These are phyloP conservation scores for Salvelinus namaycush DNA, from an alignment of 2,113 vertebrate species.

Conservation along the genomic window DNA sequence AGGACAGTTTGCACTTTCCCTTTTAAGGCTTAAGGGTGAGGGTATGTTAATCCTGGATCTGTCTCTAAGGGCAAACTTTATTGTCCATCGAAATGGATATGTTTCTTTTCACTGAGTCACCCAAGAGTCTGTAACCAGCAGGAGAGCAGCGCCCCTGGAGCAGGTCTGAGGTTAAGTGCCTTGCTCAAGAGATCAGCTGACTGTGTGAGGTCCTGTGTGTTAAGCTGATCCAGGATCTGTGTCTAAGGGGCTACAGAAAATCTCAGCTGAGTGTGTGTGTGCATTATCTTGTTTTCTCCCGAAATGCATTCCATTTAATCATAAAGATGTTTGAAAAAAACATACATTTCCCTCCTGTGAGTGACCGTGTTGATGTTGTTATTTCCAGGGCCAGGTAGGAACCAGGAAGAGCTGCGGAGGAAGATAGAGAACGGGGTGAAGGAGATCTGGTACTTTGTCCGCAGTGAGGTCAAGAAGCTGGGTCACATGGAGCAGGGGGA, in stretches of 20 bases:
- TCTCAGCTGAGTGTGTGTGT: slow-evolving; percentile 4
- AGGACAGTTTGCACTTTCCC: no score
- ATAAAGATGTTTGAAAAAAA: background rate
- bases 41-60: no score
- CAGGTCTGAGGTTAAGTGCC: no score
- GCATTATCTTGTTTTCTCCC: background rate
- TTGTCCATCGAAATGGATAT: no score
- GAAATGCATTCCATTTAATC: background rate
- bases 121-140: no score
- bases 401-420: slow-evolving; percentile 84
- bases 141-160: no score
- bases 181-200: no score
- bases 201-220: background rate
- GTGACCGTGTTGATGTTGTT: background rate
- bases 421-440: slow-evolving; percentile 86
- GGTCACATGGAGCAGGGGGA: slow-evolving; percentile 77
- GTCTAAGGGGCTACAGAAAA: background rate
- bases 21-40: no score
- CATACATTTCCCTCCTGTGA: background rate
- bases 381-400: slow-evolving; percentile 76
- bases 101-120: no score
- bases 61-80: no score
- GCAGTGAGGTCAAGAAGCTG: slow-evolving; percentile 86
- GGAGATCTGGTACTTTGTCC: slow-evolving; percentile 89
- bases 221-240: background rate